Conservation (phyloP, 1,140 invertebrate species). For the Acromyrmex echinatior region DNA sequence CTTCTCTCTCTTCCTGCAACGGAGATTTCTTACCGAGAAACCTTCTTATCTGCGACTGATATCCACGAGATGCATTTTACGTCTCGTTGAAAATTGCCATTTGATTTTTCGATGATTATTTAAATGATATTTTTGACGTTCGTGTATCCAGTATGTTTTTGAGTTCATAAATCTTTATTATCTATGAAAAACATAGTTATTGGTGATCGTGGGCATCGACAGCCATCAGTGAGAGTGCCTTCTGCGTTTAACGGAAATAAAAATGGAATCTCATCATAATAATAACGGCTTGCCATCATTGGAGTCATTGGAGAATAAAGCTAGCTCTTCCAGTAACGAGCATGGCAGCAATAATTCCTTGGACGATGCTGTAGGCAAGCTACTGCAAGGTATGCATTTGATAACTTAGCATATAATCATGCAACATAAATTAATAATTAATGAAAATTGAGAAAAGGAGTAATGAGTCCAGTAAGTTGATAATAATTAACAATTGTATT, state of each 20-base stretch:
- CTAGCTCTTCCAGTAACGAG: slow-evolving; percentile 77
- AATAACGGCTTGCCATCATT: slow-evolving; percentile 63
- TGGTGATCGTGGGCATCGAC: background rate
- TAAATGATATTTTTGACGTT: background rate
- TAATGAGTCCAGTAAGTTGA: no score
- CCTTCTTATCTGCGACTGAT: slow-evolving; percentile 28
- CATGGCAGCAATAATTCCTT: slow-evolving; percentile 75
- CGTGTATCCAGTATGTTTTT: background rate
- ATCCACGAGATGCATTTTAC: slow-evolving; percentile 16
- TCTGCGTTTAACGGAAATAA: slow-evolving; percentile 18
- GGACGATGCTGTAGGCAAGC: slow-evolving; percentile 85
- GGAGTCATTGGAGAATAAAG: slow-evolving; percentile 78
- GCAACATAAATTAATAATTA: background rate
- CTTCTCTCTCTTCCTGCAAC: slow-evolving; percentile 39
- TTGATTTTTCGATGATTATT: slow-evolving; percentile 9
- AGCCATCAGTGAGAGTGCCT: slow-evolving; percentile 28
- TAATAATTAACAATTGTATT: no score
- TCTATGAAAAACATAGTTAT: background rate
- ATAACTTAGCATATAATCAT: background rate
- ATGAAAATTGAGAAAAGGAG: no score
- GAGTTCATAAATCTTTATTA: background rate
- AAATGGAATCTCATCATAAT: slow-evolving; percentile 77
- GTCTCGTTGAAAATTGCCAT: slow-evolving; percentile 19
- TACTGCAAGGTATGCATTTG: slow-evolving; percentile 82
- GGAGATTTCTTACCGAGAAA: slow-evolving; percentile 37